Percentiles rank a stretch among this genome's conserved stretches.
Evolutionary conservation across 2,888 invertebrate genomes (phyloP).

Genomic region (Aelia acuminata): DNA sequence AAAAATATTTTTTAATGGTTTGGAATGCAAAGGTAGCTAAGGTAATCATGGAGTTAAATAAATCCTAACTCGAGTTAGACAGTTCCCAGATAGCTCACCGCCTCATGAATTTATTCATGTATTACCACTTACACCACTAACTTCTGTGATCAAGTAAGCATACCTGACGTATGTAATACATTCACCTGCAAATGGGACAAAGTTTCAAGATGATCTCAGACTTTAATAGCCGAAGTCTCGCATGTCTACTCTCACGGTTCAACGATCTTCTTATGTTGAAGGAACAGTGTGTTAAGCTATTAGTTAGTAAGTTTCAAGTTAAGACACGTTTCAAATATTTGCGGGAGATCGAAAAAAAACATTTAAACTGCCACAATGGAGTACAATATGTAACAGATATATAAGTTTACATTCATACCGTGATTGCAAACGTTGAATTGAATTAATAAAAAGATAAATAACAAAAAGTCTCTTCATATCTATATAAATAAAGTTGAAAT

Average conservation of each 20-base stretch:
- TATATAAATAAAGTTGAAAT: no score
- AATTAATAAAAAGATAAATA: no score
- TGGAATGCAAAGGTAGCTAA: no score
- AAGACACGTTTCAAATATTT: no score
- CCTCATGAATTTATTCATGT: constrained; percentile 9
- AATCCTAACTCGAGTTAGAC: background rate
- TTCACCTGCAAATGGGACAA: background rate
- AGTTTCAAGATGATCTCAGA: background rate
- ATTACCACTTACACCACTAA: background rate
- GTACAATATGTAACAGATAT: no score
- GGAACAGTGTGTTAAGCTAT: background rate
- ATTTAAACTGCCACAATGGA: no score
- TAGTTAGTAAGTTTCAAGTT: no score
- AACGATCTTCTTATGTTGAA: background rate
- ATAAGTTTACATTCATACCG: no score
- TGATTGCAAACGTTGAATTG: no score
- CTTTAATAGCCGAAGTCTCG: background rate
- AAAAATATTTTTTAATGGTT: no score
- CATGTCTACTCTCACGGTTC: background rate
- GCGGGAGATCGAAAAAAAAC: no score
- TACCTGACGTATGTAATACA: background rate
- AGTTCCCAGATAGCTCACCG: background rate
- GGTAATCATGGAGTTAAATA: background rate
- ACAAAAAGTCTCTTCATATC: no score
- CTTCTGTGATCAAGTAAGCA: background rate